These are phyloP conservation scores for Synergus gifuensis DNA, from an alignment of 2,888 invertebrate genomes.

Conservation along the genomic window DNA sequence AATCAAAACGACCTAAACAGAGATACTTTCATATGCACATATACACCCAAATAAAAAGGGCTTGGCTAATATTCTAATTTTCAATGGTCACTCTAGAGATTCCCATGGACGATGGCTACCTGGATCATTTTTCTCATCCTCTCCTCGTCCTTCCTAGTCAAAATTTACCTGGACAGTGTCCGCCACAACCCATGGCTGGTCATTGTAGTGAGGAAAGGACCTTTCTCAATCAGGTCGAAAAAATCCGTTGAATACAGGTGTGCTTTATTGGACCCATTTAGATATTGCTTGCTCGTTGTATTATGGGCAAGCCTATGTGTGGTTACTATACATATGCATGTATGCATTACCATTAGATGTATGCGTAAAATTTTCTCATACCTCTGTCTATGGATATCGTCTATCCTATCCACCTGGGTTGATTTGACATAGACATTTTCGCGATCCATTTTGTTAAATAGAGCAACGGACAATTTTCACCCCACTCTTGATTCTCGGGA, in stretches of 20 bases:
- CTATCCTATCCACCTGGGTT: slow-evolving; percentile 53
- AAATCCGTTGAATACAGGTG: slow-evolving; percentile 68
- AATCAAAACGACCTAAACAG: slow-evolving; percentile 6
- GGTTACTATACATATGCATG: too few species aligned
- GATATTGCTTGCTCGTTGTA: slow-evolving; percentile 34
- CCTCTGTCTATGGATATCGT: not conserved
- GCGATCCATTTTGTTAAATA: slow-evolving; percentile 56
- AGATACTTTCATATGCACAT: not conserved
- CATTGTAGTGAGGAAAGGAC: slow-evolving; percentile 47
- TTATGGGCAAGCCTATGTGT: too few species aligned
- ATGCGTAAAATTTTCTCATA: slow-evolving; percentile 8
- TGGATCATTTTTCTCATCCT: slow-evolving; percentile 53
- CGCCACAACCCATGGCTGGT: slow-evolving; percentile 51
- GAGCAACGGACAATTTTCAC: slow-evolving; percentile 51
- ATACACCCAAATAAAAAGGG: slow-evolving; percentile 51
- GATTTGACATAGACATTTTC: slow-evolving; percentile 50
- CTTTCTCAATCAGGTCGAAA: slow-evolving; percentile 76
- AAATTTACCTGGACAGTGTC: slow-evolving; percentile 59
- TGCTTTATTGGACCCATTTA: slow-evolving; percentile 49
- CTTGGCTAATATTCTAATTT: slow-evolving; percentile 60
- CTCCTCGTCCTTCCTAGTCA: slow-evolving; percentile 45
- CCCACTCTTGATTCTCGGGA: slow-evolving; percentile 40
- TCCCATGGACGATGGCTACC: slow-evolving; percentile 70
- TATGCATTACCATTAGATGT: not conserved
- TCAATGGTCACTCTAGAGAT: slow-evolving; percentile 66